Evolutionary conservation across 2,888 invertebrate genomes (phyloP).

Genomic region (Eulithis prunata): DNA sequence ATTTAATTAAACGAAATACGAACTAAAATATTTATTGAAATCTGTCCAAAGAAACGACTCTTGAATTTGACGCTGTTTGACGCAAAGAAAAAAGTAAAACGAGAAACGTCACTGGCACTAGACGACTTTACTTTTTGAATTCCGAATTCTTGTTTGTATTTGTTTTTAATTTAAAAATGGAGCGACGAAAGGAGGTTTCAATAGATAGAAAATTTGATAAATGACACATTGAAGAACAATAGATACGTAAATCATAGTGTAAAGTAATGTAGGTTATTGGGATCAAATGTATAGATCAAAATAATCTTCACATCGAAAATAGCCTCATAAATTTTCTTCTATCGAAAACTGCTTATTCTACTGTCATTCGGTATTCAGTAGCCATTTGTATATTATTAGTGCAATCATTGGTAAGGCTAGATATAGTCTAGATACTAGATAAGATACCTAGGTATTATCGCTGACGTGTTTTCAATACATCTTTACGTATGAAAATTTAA

Average conservation of each 20-base stretch:
- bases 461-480: background rate
- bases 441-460: background rate
- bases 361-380: conserved; percentile 27
- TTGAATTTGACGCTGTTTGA: background rate
- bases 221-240: background rate
- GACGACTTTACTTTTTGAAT: background rate
- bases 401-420: conserved; percentile 25
- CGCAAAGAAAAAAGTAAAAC: background rate
- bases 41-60: background rate
- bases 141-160: background rate
- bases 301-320: conserved; percentile 20
- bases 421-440: conserved; percentile 24
- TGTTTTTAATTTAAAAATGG: background rate
- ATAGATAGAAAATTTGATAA: background rate
- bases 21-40: background rate
- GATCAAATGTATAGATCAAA: conserved; percentile 13
- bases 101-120: background rate
- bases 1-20: conserved; percentile 28
- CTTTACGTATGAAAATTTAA: background rate
- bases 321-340: conserved; percentile 26
- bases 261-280: conserved; percentile 18
- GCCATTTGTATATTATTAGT: conserved; percentile 33
- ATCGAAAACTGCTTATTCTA: conserved; percentile 26
- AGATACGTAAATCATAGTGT: conserved; percentile 2
- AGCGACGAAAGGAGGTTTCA: background rate